These are phyloP conservation scores for Mus spretus DNA, from an alignment of 2,797 vertebrate genomes.

Conservation along the genomic window DNA sequence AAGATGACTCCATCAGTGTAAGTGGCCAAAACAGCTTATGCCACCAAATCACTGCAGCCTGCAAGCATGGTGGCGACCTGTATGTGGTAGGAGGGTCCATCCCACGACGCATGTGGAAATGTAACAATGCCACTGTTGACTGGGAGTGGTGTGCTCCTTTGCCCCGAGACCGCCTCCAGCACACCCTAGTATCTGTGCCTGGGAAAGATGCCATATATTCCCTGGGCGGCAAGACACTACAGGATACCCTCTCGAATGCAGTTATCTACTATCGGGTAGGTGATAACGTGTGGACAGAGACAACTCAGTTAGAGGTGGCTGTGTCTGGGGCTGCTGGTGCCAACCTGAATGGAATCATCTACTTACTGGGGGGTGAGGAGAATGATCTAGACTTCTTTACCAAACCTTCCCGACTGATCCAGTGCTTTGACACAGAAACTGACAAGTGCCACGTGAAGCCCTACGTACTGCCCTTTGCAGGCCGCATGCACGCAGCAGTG, in stretches of 20 bases:
- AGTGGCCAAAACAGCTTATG: conserved; percentile 99
- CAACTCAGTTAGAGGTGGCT: conserved; percentile 96
- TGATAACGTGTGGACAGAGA: conserved; percentile 99
- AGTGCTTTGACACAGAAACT: conserved; percentile 96
- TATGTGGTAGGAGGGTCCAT: conserved; percentile 99
- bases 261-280: conserved; percentile 98
- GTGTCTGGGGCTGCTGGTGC: conserved; percentile 97
- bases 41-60: conserved; percentile 99
- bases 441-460: conserved; percentile 97
- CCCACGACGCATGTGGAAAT: conserved; percentile 99
- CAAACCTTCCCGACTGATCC: conserved; percentile 98
- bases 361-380: conserved; percentile 98
- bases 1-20: conserved; percentile 96
- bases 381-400: conserved; percentile 99
- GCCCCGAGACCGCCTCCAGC: conserved; percentile 97
- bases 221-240: conserved; percentile 96
- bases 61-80: conserved; percentile 97
- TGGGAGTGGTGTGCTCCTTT: conserved; percentile 99
- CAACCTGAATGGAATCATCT: conserved; percentile 97
- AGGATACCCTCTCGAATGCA: conserved; percentile 97
- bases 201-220: conserved; percentile 97
- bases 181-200: conserved; percentile 96
- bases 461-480: conserved; percentile 97
- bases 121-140: conserved; percentile 99
- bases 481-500: conserved; percentile 97